Base-by-base conservation (phyloP, 2,888 invertebrate genomes). In the Volucella bombylans region DNA sequence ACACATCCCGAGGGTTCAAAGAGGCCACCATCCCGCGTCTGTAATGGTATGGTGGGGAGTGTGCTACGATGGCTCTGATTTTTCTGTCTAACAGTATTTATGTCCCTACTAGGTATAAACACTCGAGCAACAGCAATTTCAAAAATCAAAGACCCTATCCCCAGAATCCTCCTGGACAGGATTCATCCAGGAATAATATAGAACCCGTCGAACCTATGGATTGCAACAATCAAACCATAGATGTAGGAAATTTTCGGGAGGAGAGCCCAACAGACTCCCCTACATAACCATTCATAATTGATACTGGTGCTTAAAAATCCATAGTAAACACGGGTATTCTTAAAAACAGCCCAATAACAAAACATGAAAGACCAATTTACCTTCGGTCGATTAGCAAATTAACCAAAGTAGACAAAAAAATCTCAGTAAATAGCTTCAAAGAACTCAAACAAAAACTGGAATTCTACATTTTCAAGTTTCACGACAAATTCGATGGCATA, bases 201-300 rank as follows among this genome's bases (percentile, higher is more conserved):
- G 9, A 15, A 18, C 23, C 31, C 9, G 54, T 54, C 12, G 64
- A 64, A 50, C 38, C 49, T 38, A 64, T 49, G 38, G 12, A 65
- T 52, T 49, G 49, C 41, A 52, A 65, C 52, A 49, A 65, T 39
- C 65, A 50, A 52, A 50, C 50, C 52, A 39, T 64, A 38, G 65
- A 52, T 31, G 31, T 52, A 38, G 65, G 65, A 65, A 50, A 65
- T 65, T 65, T 65, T 67, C 67, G 8, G 45, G 67, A 67, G 23
- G 11, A 41, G 41, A 54, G 18, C 54, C 43, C 12, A 67, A 55
- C 67, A 67, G 54, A 67, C 54, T 67, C 31, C 45, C 14, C 45
- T 68, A 45, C 68, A 68, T 68, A 55, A 55, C 23, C 12, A 57
- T 68, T 14, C n/a, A 31, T 8, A 55, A 68, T 18, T 18, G 18